Evolutionary conservation across 1,140 invertebrate species (phyloP), one percentile per base, ranked within the genome.

Genomic region (Diabrotica undecimpunctata): DNA sequence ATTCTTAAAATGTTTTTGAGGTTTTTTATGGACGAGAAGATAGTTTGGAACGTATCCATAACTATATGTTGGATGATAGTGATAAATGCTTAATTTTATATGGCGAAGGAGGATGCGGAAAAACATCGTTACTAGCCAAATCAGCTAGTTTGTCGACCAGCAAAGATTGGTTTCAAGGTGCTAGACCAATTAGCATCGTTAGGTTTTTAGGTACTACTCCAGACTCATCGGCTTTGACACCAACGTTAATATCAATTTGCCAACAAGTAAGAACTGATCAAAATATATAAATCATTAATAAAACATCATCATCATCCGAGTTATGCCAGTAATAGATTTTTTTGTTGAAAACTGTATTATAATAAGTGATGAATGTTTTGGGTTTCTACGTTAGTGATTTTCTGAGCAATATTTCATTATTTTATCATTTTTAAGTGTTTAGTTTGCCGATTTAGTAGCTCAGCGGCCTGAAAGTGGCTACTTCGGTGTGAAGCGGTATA

Each of bases 161-260:
- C 36, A 83, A 81, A 14, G 82, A 82, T 38, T 95, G 93, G 93
- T 88, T 94, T 60, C 76, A 81, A 46, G 85, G 84, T 10, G 86
- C 85, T 5, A 87, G 89, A 69, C 94, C 96, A 5, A 88, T 97
- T 5, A 90, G 94, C 75, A 87, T 98, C 63, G 87, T 98, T 36
- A 83, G 96, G 69, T 99, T 98, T 79, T 84, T 98, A 9, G 97
- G 97, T 11, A 99, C 97, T 7, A 98, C 96, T 7, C 96, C 97
- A 9, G 96, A 98, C 75, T 96, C 93, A 66, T 97, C 94, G 66
- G 94, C 94, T 51, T 84, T 98, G 37, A 94, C 94, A 4, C 96
- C 96, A 0, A 92, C 97, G 5, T 83, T 99, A 8, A 95, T 95
- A 63, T 97, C 94, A 56, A 92, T 98, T 67, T 98, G 96, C 80